Evolutionary conservation across 1,140 invertebrate genomes (phyloP), one percentile per base, ranked within the genome.

Genomic region (Temnothorax nylanderi): DNA sequence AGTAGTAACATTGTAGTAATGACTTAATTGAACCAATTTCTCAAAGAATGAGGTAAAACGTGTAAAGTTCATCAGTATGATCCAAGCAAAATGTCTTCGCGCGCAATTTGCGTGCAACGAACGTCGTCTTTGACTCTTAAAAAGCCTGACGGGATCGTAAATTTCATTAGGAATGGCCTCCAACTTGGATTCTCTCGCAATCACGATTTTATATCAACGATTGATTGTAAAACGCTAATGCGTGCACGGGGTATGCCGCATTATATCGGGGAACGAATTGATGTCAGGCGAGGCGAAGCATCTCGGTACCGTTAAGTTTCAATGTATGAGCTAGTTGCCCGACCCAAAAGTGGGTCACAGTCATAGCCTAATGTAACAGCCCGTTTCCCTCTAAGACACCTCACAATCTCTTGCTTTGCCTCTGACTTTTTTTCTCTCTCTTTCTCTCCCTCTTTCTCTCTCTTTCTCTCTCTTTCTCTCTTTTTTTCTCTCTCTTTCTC

Each of bases 291-390:
- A 91, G 90, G 89, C 91, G 87, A 92, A 94, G 93, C 91, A 94
- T 94, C 92, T 89, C 78, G 89, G 93, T 94, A 94, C 93, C 94
- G 94, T 94, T 94, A 94, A 91, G 92, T 93, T 94, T 94, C 91
- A 89, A 91, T 91, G 92, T 94, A 93, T 94, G 93, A 94, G 93
- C 93, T 94, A 93, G 93, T 93, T 93, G 92, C 85, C 89, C 89
- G 90, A 90, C 71, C 89, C 90, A 90, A 93, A 94, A 93, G 94
- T 94, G 77, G 93, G 94, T 93, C 94, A 94, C 91, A 94, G 93
- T 93, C 92, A 88, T 93, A 93, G 92, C 92, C 92, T 90, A 93
- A 93, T 93, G 91, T 92, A 93, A 93, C 88, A 91, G 87, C 87
- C 87, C 64, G 88, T 86, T 93, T 94, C 88, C 88, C 85, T 92